phyloP scores from a whole-genome alignment of 2,797 vertebrate genomes.

The Gila robusta region DNA sequence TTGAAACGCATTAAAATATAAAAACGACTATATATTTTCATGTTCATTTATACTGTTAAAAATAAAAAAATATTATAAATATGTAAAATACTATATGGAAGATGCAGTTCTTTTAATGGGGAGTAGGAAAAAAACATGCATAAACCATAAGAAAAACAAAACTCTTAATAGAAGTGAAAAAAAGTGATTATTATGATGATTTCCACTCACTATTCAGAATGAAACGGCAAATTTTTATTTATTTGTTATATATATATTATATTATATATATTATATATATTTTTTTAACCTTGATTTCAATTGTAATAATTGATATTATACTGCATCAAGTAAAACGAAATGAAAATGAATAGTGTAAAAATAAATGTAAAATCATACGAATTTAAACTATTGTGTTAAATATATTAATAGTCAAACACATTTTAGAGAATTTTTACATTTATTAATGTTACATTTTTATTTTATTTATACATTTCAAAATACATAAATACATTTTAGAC shows the following conservation, averaged over 20 bases:
- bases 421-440: too few species aligned
- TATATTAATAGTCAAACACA: not conserved
- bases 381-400: not conserved
- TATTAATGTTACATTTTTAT: too few species aligned
- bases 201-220: not conserved
- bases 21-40: not conserved
- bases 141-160: not conserved
- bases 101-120: too few species aligned
- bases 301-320: not conserved
- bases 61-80: not conserved
- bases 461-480: not conserved
- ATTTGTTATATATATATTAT: not conserved
- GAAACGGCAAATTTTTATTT: accelerated
- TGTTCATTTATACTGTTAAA: not conserved
- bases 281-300: not conserved
- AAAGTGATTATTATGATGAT: not conserved
- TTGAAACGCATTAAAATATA: too few species aligned
- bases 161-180: not conserved
- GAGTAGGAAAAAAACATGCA: too few species aligned
- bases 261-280: too few species aligned
- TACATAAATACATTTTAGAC: not conserved
- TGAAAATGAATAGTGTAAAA: too few species aligned
- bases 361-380: too few species aligned
- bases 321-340: too few species aligned
- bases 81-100: not conserved